These are phyloP conservation scores for Aethes cnicana DNA, from an alignment of 2,888 invertebrate species.

Conservation along the genomic window DNA sequence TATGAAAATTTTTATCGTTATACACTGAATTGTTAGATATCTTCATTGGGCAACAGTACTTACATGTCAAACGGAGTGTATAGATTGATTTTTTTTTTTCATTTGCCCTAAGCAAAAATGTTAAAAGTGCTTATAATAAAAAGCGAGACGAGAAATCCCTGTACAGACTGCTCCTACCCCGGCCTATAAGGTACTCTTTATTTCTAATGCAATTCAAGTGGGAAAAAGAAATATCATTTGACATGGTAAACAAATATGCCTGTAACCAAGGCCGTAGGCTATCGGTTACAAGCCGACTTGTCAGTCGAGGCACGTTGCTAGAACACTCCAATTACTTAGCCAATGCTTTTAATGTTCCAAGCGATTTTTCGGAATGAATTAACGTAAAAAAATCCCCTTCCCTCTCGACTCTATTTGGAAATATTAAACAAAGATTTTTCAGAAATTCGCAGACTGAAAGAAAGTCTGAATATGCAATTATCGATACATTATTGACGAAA, in stretches of 20 bases:
- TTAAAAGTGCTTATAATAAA: no score
- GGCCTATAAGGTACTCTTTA: constrained; percentile 60
- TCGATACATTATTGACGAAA: constrained; percentile 56
- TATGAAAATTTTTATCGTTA: no score
- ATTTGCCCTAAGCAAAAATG: no score
- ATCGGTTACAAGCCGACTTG: constrained; percentile 78
- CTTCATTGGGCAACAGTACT: no score
- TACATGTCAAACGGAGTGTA: no score
- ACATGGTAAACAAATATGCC: constrained; percentile 71
- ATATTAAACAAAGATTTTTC: constrained; percentile 39
- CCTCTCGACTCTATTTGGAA: constrained; percentile 56
- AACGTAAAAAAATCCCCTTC: constrained; percentile 48
- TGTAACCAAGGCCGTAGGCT: constrained; percentile 73
- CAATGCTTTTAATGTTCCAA: no score
- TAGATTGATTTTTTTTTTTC: no score
- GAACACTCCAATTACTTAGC: no score
- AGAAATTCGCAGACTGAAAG: constrained; percentile 46
- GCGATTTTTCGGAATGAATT: constrained; percentile 58
- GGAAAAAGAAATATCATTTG: constrained; percentile 56
- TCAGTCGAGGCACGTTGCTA: no score
- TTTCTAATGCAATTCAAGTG: constrained; percentile 68
- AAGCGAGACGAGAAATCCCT: constrained; percentile 64
- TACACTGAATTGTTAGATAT: no score
- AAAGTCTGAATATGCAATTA: constrained; percentile 54
- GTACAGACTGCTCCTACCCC: constrained; percentile 65